Conservation (phyloP, 2,888 invertebrate species). For the Uloborus plumipes region DNA sequence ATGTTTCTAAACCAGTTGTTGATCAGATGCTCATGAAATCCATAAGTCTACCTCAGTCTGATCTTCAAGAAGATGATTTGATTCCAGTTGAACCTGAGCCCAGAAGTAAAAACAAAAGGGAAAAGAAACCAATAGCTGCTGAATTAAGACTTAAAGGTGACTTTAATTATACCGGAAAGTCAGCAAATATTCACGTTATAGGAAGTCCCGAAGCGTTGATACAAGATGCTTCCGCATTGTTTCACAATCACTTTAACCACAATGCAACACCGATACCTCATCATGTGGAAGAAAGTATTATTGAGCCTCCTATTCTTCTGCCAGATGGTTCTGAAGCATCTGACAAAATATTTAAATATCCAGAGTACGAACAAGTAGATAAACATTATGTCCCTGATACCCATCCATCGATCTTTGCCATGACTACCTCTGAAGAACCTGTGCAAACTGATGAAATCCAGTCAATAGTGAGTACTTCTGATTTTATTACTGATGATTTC, state of each 20-base stretch:
- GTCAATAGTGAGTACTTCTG: background rate
- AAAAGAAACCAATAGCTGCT: slow-evolving; percentile 34
- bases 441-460: background rate
- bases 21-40: slow-evolving; percentile 11
- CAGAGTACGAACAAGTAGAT: slow-evolving; percentile 60
- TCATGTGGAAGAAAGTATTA: slow-evolving; percentile 49
- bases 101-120: slow-evolving; percentile 48
- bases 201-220: slow-evolving; percentile 56
- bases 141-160: slow-evolving; percentile 35
- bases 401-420: slow-evolving; percentile 5
- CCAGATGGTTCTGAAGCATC: slow-evolving; percentile 37
- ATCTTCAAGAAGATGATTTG: slow-evolving; percentile 48
- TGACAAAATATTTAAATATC: slow-evolving; percentile 46
- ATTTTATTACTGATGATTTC: background rate
- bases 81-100: slow-evolving; percentile 34
- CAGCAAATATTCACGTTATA: slow-evolving; percentile 34
- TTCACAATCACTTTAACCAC: slow-evolving; percentile 44
- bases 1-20: slow-evolving; percentile 20
- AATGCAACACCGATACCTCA: slow-evolving; percentile 24
- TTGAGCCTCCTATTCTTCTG: slow-evolving; percentile 58
- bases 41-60: slow-evolving; percentile 28
- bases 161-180: slow-evolving; percentile 15
- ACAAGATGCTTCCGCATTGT: slow-evolving; percentile 44
- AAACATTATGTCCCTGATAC: slow-evolving; percentile 35
- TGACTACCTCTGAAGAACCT: background rate